These are phyloP conservation scores for Caranx melampygus DNA, from an alignment of 2,113 vertebrate species.

Conservation along the genomic window DNA sequence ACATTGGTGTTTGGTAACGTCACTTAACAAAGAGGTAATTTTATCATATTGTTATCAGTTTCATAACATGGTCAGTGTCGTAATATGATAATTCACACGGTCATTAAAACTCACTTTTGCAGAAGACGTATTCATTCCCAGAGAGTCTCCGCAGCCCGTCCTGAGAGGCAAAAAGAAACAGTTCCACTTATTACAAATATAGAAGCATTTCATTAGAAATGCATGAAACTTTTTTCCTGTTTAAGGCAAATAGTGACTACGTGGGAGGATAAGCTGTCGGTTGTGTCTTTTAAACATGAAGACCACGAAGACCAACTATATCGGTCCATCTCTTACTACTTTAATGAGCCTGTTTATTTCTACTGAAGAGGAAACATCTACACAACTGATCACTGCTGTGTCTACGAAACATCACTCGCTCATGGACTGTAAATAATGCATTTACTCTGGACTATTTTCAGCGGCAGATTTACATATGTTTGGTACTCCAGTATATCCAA, in stretches of 20 bases:
- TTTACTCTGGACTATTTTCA: neutral
- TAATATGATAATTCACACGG: neutral
- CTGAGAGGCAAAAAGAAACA: conserved; percentile 77
- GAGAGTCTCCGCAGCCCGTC: conserved; percentile 92
- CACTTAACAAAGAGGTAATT: neutral
- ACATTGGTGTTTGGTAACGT: no score
- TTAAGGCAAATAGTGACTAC: neutral
- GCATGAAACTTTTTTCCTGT: neutral
- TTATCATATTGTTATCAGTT: neutral
- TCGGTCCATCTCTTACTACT: no score
- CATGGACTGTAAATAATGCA: neutral
- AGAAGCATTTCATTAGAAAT: neutral
- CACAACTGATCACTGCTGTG: no score
- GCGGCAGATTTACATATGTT: neutral
- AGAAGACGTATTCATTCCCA: conserved; percentile 93
- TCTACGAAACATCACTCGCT: neutral
- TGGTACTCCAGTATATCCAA: neutral
- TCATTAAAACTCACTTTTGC: conserved; percentile 89
- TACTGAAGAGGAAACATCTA: no score
- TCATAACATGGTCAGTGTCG: neutral
- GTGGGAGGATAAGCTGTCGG: no score
- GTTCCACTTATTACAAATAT: neutral
- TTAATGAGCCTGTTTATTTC: no score
- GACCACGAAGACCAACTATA: neutral
- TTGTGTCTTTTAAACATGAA: neutral